Percentiles rank a stretch among this genome's conserved stretches.
Conservation (phyloP, 1,140 invertebrate genomes). For the Heliconius hermathena region DNA sequence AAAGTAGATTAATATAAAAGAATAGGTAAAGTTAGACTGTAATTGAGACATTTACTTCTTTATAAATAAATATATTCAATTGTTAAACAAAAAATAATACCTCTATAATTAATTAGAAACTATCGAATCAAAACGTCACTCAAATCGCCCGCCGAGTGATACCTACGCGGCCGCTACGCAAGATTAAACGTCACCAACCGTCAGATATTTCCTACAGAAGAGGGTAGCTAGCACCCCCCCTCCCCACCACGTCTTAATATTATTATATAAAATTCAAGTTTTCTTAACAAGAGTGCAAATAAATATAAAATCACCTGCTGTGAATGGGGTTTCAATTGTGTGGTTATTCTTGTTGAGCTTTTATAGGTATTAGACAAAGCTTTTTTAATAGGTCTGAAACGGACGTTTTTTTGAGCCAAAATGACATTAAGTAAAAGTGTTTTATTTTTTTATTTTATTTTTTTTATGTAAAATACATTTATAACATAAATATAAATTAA, state of each 20-base stretch:
- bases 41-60: too few species aligned
- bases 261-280: constrained; percentile 46
- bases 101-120: not conserved
- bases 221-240: constrained; percentile 41
- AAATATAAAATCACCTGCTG: constrained; percentile 60
- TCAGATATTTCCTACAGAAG: constrained; percentile 71
- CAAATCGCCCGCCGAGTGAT: constrained; percentile 63
- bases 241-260: constrained; percentile 47
- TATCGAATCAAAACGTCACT: constrained; percentile 54
- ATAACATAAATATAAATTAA: too few species aligned
- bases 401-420: too few species aligned
- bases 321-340: constrained; percentile 35
- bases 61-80: too few species aligned
- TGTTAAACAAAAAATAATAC: too few species aligned
- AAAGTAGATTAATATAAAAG: too few species aligned
- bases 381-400: not conserved
- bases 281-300: constrained; percentile 1
- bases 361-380: not conserved
- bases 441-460: too few species aligned
- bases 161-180: constrained; percentile 71
- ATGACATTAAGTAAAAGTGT: too few species aligned
- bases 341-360: not conserved
- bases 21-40: too few species aligned
- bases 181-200: constrained; percentile 80
- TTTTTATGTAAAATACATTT: too few species aligned